A percentile compares a stretch with the other conserved stretches of the same genome.
These are phyloP conservation scores for Brachyhypopomus gauderio DNA, from an alignment of 2,113 vertebrate species.

Conservation along the genomic window DNA sequence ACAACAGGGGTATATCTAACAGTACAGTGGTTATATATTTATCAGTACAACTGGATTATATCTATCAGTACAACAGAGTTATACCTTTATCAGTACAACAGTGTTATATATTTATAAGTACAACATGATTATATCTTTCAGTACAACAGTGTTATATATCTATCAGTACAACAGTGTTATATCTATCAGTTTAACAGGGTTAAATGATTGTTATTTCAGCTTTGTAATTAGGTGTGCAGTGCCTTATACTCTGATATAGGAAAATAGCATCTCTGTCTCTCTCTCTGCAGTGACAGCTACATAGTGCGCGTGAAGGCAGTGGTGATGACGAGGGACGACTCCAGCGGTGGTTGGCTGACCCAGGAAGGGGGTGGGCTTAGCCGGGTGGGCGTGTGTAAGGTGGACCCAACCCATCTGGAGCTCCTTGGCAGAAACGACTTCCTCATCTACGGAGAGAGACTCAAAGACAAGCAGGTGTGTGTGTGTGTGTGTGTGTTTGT, in stretches of 20 bases:
- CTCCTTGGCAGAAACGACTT: constrained; percentile 85
- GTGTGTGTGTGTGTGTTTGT: background rate
- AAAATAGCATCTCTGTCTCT: background rate
- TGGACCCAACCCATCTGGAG: constrained; percentile 82
- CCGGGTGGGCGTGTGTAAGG: constrained; percentile 92
- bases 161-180: no score
- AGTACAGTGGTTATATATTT: no score
- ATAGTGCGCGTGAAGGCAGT: constrained; percentile 97
- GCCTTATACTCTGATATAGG: background rate
- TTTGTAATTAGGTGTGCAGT: background rate
- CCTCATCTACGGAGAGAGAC: constrained; percentile 92
- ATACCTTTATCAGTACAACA: no score
- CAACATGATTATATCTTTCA: no score
- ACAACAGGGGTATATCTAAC: no score
- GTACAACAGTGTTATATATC: no score
- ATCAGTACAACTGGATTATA: no score
- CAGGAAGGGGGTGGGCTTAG: constrained; percentile 96
- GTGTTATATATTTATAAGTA: no score
- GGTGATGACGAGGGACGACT: constrained; percentile 99
- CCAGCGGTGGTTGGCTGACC: constrained; percentile 95
- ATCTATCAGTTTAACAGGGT: no score
- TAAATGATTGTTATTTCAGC: no score
- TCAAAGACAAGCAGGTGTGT: constrained; percentile 92
- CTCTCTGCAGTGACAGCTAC: constrained; percentile 89
- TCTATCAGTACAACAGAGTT: no score